A percentile compares a stretch with the other conserved stretches of the same genome.
These are phyloP conservation scores for Campylorhamphus procurvoides DNA, from an alignment of 2,113 vertebrate genomes.

Conservation along the genomic window DNA sequence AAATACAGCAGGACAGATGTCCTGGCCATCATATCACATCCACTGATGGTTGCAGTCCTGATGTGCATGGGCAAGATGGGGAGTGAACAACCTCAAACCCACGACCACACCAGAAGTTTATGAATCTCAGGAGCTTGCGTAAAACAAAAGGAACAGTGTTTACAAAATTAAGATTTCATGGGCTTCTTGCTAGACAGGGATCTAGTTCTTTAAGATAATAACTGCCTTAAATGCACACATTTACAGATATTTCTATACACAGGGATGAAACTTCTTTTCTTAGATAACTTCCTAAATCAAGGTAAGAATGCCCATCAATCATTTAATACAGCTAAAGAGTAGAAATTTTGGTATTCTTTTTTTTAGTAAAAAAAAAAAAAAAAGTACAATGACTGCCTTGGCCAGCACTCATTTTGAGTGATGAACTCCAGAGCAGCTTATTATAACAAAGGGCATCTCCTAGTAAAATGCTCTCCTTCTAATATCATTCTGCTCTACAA, in stretches of 20 bases:
- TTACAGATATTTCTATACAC: not conserved
- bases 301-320: not conserved
- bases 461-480: not conserved
- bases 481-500: not conserved
- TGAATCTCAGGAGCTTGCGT: fast-evolving
- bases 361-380: not conserved
- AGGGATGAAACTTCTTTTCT: not conserved
- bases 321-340: not conserved
- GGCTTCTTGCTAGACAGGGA: not conserved
- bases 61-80: not conserved
- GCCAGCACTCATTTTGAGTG: not conserved
- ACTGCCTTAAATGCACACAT: not conserved
- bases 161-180: not conserved
- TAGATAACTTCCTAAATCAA: not conserved
- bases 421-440: not conserved
- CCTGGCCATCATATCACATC: not conserved
- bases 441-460: not conserved
- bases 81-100: not conserved
- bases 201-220: not conserved
- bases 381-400: not conserved
- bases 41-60: not conserved
- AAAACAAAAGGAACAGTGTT: not conserved
- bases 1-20: not conserved
- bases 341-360: not conserved
- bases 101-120: fast-evolving